phyloP scores from a whole-genome alignment of 30 jellyfish, hydroid and myxozoan genomes.

The Aurelia sp. region DNA sequence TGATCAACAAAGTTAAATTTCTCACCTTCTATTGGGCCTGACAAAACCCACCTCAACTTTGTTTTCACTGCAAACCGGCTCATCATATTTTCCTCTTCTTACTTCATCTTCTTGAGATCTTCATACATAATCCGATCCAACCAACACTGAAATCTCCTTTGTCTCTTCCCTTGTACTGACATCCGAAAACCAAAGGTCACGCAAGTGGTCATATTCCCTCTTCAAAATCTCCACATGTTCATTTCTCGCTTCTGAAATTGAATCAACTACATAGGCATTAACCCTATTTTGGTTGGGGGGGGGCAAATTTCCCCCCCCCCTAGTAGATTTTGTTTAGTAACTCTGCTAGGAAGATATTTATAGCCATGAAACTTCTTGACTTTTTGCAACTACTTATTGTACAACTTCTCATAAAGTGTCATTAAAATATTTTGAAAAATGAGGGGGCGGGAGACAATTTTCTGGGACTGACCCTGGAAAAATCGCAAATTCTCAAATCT shows the following conservation, averaged over 20 bases:
- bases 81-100: conserved; percentile 16
- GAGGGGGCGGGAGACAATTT: too few relatives aligned
- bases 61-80: conserved; percentile 26
- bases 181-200: not conserved
- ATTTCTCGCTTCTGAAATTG: not conserved
- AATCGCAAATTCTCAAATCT: too few relatives aligned
- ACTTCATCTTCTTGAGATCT: conserved; percentile 4
- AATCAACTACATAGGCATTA: conserved; percentile 4
- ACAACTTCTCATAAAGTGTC: too few relatives aligned
- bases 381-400: too few relatives aligned
- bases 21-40: conserved; percentile 22
- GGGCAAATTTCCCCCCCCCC: too few relatives aligned
- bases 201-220: not conserved
- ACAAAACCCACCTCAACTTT: conserved; percentile 4
- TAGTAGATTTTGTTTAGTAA: too few relatives aligned
- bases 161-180: not conserved
- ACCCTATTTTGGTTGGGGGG: too few relatives aligned
- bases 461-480: too few relatives aligned
- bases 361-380: too few relatives aligned
- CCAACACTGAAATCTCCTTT: not conserved
- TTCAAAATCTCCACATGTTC: conserved; percentile 2
- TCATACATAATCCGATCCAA: conserved; percentile 6
- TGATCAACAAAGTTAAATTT: not conserved
- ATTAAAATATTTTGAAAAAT: too few relatives aligned
- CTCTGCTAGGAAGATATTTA: too few relatives aligned